A percentile compares a stretch with the other conserved stretches of the same genome.
Evolutionary conservation across 2,113 vertebrate species (phyloP).

Genomic region (Ciconia stormi): DNA sequence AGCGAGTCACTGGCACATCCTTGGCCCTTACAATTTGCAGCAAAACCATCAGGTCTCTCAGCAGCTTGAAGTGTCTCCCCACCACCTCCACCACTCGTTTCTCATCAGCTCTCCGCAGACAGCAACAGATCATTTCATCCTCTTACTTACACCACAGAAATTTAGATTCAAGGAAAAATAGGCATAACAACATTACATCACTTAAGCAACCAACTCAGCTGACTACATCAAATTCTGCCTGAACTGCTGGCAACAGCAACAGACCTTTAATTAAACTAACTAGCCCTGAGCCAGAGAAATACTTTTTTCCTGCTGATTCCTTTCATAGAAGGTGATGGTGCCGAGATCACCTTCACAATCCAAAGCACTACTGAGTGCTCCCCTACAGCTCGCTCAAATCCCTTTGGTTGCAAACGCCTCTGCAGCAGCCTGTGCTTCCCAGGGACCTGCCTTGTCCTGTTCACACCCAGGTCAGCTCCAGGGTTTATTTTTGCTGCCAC

Average conservation of each 20-base stretch:
- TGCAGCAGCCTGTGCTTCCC: not conserved
- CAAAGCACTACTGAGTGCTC: not conserved
- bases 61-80: not conserved
- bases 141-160: not conserved
- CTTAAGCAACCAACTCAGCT: not conserved
- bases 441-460: not conserved
- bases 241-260: not conserved
- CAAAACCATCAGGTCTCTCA: not conserved
- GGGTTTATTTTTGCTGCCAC: not conserved
- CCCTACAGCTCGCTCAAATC: not conserved
- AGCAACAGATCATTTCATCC: not conserved
- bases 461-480: not conserved
- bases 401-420: not conserved
- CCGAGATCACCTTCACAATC: not conserved
- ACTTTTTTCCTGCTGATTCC: not conserved
- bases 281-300: not conserved
- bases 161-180: not conserved
- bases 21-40: not conserved
- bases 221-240: constrained; percentile 6
- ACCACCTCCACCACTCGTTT: not conserved
- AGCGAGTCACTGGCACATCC: fast-evolving
- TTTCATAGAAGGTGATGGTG: not conserved
- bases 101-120: not conserved
- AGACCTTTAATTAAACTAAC: constrained; percentile 23
- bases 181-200: not conserved